Evolutionary conservation across 1,140 invertebrate genomes (phyloP), one percentile per base, ranked within the genome.

Genomic region (Nasonia vitripennis): DNA sequence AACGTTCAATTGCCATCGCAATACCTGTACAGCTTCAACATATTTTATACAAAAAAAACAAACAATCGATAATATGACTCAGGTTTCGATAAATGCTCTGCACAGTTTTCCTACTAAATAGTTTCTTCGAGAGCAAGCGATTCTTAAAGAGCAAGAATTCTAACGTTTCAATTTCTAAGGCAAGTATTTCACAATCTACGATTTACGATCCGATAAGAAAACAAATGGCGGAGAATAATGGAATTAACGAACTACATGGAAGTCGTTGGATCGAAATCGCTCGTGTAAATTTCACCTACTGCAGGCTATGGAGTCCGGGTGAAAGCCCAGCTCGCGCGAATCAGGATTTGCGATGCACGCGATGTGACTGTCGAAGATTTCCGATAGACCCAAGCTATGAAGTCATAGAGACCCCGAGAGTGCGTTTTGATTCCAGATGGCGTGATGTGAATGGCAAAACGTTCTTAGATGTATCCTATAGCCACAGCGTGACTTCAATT

Each of bases 191-290:
- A 62, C 5, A 0, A 20, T 20, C 17, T 20, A 9, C 34, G 74
- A 77, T 77, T 77, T 77, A 77, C 20, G 74, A 45, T 48, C 41
- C 34, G 74, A 77, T 77, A 77, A 77, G 74, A 23, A 77, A 77
- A 77, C n/a, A 41, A 37, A 77, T 23, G 17, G 41, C 34, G 41
- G 41, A 9, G n/a, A 23, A 45, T 77, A 41, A 77, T 77, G 14
- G 81, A 45, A 62, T 83, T 77, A 83, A 83, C 51, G 73, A 83
- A 83, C 17, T 81, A 70, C 62, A 23, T 74, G 37, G 20, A 37
- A 41, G 34, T 37, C 17, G 34, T 74, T 74, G 70, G 70, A 71
- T 71, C 20, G 70, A 71, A 71, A 71, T 71, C 70, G 27, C 27
- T 10, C 70, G 55, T 3, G 17, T n/a, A 62, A 20, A 62, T 62